Evolutionary conservation across 2,888 invertebrate genomes (phyloP), one percentile per base, ranked within the genome.

Genomic region (Conistra vaccinii): DNA sequence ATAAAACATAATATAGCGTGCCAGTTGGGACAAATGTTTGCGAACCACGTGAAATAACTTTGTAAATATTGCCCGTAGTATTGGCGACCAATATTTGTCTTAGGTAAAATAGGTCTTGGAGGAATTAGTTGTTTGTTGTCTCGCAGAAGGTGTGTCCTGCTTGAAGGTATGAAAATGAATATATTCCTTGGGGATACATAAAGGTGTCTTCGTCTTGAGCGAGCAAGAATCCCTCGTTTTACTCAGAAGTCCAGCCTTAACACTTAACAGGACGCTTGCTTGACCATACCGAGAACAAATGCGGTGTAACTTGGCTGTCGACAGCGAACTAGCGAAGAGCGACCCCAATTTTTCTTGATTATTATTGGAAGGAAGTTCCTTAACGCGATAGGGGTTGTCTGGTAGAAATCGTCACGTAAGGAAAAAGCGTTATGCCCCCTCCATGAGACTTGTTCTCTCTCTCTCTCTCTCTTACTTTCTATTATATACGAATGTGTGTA

Each of bases 11-110:
- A 81, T 67, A 69, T 66, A 72, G 65, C 63, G 61, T 73, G 78
- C 76, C 78, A 77, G 69, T 73, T 63, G 65, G 70, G 39, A 65
- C 75, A 73, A 76, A 70, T 80, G 84, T 83, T 87, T 83, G 80
- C 75, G 55, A 72, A 60, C 55, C 51, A 65, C 69, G 65, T 78
- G 71, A 66, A 83, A 83, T 68, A 71, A 77, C 75, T 76, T 55
- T 76, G 73, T 62, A 73, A 82, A 86, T 80, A 80, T 77, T 84
- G 48, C 66, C 17, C 20, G 14, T 39, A 51, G n/a, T 61, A 66
- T 39, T 39, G 32, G 48, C 4, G 17, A 20, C 69, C 42, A 83
- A 78, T 61, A 74, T 83, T 78, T 57, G 60, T 57, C 35, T n/a
- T 29, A 23, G 35, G 20, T 63, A 57, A 35, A 29, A 66, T 51